A percentile compares a stretch with the other conserved stretches of the same genome.
These are phyloP conservation scores for Agrilus biguttatus DNA, from an alignment of 2,888 invertebrate species.

Conservation along the genomic window DNA sequence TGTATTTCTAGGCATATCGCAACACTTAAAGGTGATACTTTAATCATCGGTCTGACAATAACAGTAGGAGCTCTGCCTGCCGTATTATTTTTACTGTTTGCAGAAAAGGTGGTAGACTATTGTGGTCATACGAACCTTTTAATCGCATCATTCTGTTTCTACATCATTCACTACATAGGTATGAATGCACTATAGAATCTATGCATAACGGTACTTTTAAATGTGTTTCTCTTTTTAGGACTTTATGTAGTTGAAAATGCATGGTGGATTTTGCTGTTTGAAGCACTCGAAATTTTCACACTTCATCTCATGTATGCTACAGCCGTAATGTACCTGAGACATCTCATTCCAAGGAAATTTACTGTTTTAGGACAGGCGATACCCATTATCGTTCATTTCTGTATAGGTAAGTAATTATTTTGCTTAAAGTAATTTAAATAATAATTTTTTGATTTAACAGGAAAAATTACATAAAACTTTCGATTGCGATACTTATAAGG, in stretches of 20 bases:
- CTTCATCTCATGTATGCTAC: slow-evolving; percentile 69
- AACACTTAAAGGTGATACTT: slow-evolving; percentile 36
- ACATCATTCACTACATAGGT: slow-evolving; percentile 63
- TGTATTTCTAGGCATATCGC: slow-evolving; percentile 41
- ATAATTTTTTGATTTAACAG: too few relatives aligned
- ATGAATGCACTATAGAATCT: slow-evolving; percentile 12
- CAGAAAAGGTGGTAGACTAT: slow-evolving; percentile 71
- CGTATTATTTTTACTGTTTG: slow-evolving; percentile 56
- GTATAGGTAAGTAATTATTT: slow-evolving; percentile 38
- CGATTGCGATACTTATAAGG: too few relatives aligned
- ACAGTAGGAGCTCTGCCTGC: slow-evolving; percentile 56
- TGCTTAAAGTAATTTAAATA: not conserved
- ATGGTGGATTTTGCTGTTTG: slow-evolving; percentile 53
- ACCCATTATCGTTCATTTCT: slow-evolving; percentile 67
- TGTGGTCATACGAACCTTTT: slow-evolving; percentile 72
- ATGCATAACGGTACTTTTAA: not conserved
- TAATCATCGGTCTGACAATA: slow-evolving; percentile 50
- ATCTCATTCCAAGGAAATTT: slow-evolving; percentile 61
- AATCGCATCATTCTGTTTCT: slow-evolving; percentile 68
- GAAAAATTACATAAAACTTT: too few relatives aligned
- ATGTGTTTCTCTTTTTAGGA: slow-evolving; percentile 25
- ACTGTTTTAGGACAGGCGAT: slow-evolving; percentile 67
- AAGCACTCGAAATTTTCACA: slow-evolving; percentile 60
- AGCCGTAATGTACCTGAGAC: slow-evolving; percentile 66
- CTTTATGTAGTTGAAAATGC: slow-evolving; percentile 43